Percentiles rank a stretch among this genome's conserved stretches.
phyloP scores from a whole-genome alignment of 1,140 invertebrate genomes.

The Neodiprion lecontei region DNA sequence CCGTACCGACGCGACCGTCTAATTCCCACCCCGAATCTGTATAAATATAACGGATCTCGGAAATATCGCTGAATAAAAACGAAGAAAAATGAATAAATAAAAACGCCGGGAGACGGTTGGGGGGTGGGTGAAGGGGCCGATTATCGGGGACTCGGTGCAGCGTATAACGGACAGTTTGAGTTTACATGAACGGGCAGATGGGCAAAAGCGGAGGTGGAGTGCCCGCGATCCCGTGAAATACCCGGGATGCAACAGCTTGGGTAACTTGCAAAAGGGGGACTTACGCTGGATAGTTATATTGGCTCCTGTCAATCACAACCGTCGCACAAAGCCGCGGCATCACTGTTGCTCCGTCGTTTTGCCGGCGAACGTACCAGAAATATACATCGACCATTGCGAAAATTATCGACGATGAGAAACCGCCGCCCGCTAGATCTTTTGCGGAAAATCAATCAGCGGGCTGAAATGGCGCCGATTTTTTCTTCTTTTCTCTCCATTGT shows the following conservation, averaged over 20 bases:
- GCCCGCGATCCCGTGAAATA: not conserved
- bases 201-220: constrained; percentile 18
- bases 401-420: too few species aligned
- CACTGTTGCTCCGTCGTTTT: too few species aligned
- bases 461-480: not conserved
- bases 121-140: constrained; percentile 31
- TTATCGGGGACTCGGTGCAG: constrained; percentile 51
- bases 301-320: constrained; percentile 62
- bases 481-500: too few species aligned
- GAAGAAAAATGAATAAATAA: not conserved
- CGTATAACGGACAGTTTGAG: constrained; percentile 54
- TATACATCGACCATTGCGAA: too few species aligned
- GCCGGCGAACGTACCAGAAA: too few species aligned
- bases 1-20: too few species aligned
- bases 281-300: constrained; percentile 49
- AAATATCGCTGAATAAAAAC: too few species aligned
- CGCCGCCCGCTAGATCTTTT: too few species aligned
- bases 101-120: not conserved
- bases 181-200: constrained; percentile 64
- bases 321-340: constrained; percentile 33
- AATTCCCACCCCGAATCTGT: too few species aligned
- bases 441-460: not conserved
- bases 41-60: too few species aligned
- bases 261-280: constrained; percentile 59
- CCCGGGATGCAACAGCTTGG: constrained; percentile 63